Conservation (phyloP, 1,140 invertebrate species). For the Centruroides vittatus region DNA sequence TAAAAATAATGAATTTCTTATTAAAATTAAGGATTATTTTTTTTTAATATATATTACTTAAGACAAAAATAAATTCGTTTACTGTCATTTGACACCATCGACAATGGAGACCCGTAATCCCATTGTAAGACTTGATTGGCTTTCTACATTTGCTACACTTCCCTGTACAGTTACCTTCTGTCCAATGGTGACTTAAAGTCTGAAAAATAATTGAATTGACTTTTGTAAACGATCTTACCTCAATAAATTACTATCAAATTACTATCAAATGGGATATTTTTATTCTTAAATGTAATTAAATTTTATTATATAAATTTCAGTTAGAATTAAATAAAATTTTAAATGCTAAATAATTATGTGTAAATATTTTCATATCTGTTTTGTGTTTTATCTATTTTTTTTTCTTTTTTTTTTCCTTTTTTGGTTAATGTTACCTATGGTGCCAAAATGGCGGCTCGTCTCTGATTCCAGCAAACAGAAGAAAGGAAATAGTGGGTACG, state of each 20-base stretch:
- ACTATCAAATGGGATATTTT: background rate
- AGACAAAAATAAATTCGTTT: slow-evolving; percentile 28
- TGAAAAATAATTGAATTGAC: slow-evolving; percentile 26
- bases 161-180: slow-evolving; percentile 86
- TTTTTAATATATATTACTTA: background rate
- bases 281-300: background rate
- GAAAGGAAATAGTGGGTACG: no score
- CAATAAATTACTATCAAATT: background rate
- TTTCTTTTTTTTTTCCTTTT: no score
- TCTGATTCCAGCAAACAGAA: no score
- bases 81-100: slow-evolving; percentile 92
- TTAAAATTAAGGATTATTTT: no score
- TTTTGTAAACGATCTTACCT: slow-evolving; percentile 13
- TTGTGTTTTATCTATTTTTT: no score
- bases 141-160: slow-evolving; percentile 85
- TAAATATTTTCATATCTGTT: no score
- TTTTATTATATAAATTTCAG: no score
- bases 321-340: no score
- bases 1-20: slow-evolving; percentile 29
- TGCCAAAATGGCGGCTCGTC: no score
- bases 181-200: slow-evolving; percentile 81
- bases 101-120: slow-evolving; percentile 85
- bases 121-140: slow-evolving; percentile 86
- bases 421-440: no score
- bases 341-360: no score